These are phyloP conservation scores for Limenitis camilla DNA, from an alignment of 2,888 invertebrate species.

Conservation along the genomic window DNA sequence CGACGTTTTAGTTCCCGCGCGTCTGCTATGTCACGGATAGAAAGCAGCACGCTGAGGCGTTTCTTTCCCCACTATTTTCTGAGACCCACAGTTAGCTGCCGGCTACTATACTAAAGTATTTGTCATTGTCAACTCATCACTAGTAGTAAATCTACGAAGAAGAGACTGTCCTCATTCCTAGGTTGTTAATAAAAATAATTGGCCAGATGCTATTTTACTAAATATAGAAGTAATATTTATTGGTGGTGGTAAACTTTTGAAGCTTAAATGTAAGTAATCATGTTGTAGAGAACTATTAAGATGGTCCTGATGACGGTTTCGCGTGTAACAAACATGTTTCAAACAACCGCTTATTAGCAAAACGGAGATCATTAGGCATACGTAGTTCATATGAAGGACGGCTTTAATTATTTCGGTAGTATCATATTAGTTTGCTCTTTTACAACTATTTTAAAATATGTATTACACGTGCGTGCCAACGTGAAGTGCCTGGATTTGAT, in stretches of 20 bases:
- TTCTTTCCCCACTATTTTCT: too few species aligned
- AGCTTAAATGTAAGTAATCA: conserved; percentile 10
- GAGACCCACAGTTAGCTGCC: too few species aligned
- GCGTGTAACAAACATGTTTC: conserved; percentile 21
- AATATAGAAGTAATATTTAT: neutral
- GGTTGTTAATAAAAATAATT: too few species aligned
- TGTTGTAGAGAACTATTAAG: conserved; percentile 10
- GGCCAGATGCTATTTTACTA: too few species aligned
- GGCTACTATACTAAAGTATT: too few species aligned
- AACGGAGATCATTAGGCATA: conserved; percentile 12
- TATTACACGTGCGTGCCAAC: neutral
- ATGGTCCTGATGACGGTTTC: conserved; percentile 23
- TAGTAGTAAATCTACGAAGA: too few species aligned
- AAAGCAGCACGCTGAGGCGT: too few species aligned
- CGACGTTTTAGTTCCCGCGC: too few species aligned
- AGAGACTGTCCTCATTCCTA: too few species aligned
- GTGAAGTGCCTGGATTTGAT: too few species aligned
- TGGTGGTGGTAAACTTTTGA: neutral
- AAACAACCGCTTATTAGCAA: conserved; percentile 24
- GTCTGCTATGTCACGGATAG: too few species aligned
- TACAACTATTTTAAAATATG: neutral
- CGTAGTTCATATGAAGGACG: conserved; percentile 3
- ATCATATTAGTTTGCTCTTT: neutral
- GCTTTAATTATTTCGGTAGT: neutral
- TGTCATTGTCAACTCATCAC: too few species aligned